phyloP scores from a whole-genome alignment of 2,797 vertebrate genomes.

The Karalla daura region DNA sequence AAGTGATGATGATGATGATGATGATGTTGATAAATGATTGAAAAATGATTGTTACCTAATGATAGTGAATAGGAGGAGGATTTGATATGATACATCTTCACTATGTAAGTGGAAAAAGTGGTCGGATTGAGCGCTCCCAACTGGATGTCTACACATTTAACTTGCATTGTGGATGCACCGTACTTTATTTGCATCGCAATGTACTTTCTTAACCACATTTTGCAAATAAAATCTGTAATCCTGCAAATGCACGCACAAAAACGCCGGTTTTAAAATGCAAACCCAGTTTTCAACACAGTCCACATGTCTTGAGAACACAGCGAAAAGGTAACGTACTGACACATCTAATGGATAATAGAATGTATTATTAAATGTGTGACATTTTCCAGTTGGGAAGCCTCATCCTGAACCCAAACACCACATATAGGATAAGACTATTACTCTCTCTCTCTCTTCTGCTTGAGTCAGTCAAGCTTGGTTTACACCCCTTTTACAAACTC shows the following conservation, averaged over 20 bases:
- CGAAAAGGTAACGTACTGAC: conserved; percentile 48
- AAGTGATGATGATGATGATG: conserved; percentile 55
- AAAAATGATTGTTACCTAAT: conserved; percentile 54
- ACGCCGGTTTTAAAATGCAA: conserved; percentile 69
- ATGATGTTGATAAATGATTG: conserved; percentile 28
- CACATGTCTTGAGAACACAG: conserved; percentile 62
- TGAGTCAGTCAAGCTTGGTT: conserved; percentile 76
- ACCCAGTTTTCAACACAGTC: conserved; percentile 59
- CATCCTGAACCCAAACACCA: conserved; percentile 52
- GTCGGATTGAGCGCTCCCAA: conserved; percentile 54
- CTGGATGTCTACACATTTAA: conserved; percentile 71
- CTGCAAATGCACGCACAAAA: conserved; percentile 70
- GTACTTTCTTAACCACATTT: conserved; percentile 60
- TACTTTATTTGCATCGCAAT: conserved; percentile 66
- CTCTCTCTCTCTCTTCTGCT: conserved; percentile 68
- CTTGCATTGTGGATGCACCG: conserved; percentile 61
- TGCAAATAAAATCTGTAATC: conserved; percentile 53
- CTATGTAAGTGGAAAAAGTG: conserved; percentile 52
- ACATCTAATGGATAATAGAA: conserved; percentile 66
- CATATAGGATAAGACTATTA: conserved; percentile 61
- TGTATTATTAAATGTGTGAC: conserved; percentile 74
- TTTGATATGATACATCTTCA: conserved; percentile 62
- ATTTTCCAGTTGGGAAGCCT: conserved; percentile 72
- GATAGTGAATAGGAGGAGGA: conserved; percentile 40
- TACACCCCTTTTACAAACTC: conserved; percentile 75